Conservation (phyloP, 2,113 vertebrate species). For the Paracanthobrama guichenoti region DNA sequence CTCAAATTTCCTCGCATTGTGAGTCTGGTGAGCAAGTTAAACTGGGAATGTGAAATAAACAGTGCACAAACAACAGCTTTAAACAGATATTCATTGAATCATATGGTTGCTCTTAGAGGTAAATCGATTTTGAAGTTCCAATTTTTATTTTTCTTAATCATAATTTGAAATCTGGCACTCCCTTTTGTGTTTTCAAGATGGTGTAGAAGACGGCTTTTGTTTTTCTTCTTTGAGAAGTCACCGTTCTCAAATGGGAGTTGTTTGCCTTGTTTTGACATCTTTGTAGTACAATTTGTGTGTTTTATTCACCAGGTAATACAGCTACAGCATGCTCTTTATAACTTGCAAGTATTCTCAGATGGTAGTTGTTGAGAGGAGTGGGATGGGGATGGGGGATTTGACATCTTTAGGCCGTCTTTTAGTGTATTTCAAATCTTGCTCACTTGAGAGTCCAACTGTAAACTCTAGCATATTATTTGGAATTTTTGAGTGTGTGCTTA, state of each 20-base stretch:
- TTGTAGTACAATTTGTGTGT: not conserved
- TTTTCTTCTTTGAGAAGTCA: conserved; percentile 26
- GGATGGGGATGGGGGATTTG: not conserved
- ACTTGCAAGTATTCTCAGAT: not conserved
- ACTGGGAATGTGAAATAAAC: conserved; percentile 26
- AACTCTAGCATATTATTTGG: not conserved
- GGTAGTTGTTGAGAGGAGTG: not conserved
- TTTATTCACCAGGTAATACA: not conserved
- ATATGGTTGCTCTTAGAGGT: conserved; percentile 7
- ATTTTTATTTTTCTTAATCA: not conserved
- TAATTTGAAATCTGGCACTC: not conserved
- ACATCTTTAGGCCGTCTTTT: not conserved
- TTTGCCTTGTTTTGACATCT: conserved; percentile 10
- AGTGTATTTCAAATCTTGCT: not conserved
- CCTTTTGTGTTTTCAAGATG: not conserved
- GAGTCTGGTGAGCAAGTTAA: conserved; percentile 8
- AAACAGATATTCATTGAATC: conserved; percentile 15
- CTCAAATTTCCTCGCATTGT: conserved; percentile 32
- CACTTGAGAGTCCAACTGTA: not conserved
- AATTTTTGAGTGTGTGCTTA: not conserved
- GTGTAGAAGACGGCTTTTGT: not conserved
- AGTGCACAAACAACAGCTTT: conserved; percentile 15
- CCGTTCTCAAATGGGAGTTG: not conserved
- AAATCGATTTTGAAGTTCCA: conserved; percentile 16
- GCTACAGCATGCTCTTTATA: not conserved